Base-by-base conservation (phyloP, 2,113 vertebrate species). In the Scalopus aquaticus region DNA sequence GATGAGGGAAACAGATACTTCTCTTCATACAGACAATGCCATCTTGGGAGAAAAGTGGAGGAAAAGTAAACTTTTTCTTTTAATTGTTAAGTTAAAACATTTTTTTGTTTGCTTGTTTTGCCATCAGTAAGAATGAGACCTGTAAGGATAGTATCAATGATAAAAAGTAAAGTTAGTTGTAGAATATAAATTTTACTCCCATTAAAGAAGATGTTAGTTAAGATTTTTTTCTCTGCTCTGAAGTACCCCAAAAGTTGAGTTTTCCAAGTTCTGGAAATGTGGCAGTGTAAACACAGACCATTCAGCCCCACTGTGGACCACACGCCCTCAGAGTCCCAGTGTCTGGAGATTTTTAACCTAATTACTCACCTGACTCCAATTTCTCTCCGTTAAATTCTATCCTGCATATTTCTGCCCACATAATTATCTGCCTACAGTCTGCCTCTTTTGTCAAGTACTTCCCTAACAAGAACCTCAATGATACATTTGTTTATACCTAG, bases 401-500 rank as follows among this genome's bases (percentile, higher is more conserved):
- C 37, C 5, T 79, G 20, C 8, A 46, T 32, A 35, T 49, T 93
- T 58, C 13, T 83, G 32, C 30, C 22, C 9, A 94, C 20, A 28
- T 39, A 62, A 77, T 81, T 30, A 54, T 89, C 49, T 62, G 78
- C 26, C 20, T 69, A 22, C 5, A 81, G 35, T 56, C 35, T 44
- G 54, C 13, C 11, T 76, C 70, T 81, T 62, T 54, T 76, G n/a
- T 81, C 78, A 88, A 65, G 49, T 72, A 20, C 32, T 90, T 88
- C 44, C 56, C 13, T 88, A 35, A 44, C 19, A 74, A n/a, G 54
- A 92, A 70, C 80, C 56, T 86, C 64, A 44, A 30, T 60, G 78
- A 82, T 86, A 16, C 8, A 64, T 97, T 93, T 95, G 69, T 93
- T 95, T 94, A 69, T 76, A 85, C 35, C 39, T 74, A 17, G 11